Evolutionary conservation across 2,113 vertebrate genomes (phyloP).

Genomic region (Pterophyllum scalare): DNA sequence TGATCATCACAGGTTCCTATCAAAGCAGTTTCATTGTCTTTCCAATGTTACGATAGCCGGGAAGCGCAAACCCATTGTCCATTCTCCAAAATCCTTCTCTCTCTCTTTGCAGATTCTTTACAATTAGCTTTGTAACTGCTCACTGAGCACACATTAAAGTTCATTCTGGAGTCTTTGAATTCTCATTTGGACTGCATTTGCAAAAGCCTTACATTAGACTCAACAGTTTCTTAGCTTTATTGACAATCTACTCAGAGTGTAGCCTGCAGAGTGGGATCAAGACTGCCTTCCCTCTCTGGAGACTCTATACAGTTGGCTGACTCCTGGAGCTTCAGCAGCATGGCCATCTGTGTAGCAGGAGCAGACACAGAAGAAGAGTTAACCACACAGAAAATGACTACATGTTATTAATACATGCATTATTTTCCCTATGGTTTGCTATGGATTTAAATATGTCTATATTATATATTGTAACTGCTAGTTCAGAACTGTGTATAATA

Average conservation of each 20-base stretch:
- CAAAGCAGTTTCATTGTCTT: slow-evolving; percentile 48
- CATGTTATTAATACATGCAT: not conserved
- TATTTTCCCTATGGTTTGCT: not conserved
- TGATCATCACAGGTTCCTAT: slow-evolving; percentile 46
- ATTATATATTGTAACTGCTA: not conserved
- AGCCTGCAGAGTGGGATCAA: slow-evolving; percentile 88
- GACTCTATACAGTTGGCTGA: slow-evolving; percentile 97
- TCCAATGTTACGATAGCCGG: slow-evolving; percentile 37
- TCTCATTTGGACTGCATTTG: slow-evolving; percentile 40
- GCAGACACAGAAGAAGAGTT: slow-evolving; percentile 14
- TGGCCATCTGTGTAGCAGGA: slow-evolving; percentile 88
- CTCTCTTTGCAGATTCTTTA: slow-evolving; percentile 34
- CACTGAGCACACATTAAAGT: slow-evolving; percentile 58
- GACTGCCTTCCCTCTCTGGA: slow-evolving; percentile 89
- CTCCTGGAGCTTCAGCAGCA: slow-evolving; percentile 98
- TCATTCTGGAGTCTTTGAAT: slow-evolving; percentile 55
- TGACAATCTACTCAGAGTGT: slow-evolving; percentile 73
- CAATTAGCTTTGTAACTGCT: slow-evolving; percentile 56
- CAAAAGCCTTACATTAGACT: slow-evolving; percentile 4
- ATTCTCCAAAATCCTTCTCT: slow-evolving; percentile 34
- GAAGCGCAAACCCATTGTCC: slow-evolving; percentile 41
- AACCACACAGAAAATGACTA: not conserved
- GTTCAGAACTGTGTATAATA: not conserved
- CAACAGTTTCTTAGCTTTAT: not conserved
- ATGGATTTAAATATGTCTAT: no score